Base-by-base conservation (phyloP, 2,113 vertebrate genomes). In the Sialia sialis region DNA sequence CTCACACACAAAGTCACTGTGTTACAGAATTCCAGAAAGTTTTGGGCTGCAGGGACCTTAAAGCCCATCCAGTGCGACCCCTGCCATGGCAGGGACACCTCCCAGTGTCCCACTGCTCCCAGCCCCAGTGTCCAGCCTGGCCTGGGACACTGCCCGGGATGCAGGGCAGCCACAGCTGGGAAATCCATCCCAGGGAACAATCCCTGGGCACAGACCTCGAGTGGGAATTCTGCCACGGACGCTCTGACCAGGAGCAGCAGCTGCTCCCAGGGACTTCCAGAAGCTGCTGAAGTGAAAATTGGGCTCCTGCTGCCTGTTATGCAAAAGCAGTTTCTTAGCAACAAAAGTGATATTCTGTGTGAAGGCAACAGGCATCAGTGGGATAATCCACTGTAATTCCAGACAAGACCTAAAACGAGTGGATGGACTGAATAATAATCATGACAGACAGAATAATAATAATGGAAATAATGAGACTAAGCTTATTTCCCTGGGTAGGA, bases 261-360 rank as follows among this genome's bases (percentile, higher is more conserved):
- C 94, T 92, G 82, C 83, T 87, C 87, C 75, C 6, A 1, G 21
- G 14, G 72, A 39, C 78, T 94, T 27, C 32, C 6, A 64, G 48
- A 44, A 83, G 87, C 93, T 90, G 92, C 87, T 10, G 52, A 32
- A 58, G 83, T 11, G 52, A 68, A 87, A 77, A 84, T 32, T 2
- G 26, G 87, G 78, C 90, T 87, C 74, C 66, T 7, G 22, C 72
- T 92, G 93, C 39, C 86, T 90, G 70, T 87, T 89, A 64, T 82
- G 91, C 87, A 94, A 77, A 94, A 93, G 84, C 94, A 90, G 94
- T 97, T 94, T 59, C 95, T 97, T 95, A 96, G 96, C 96, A 95
- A 97, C 96, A 94, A 93, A 95, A 89, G 34, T 13, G 16, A 89
- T 62, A 39, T 94, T 80, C 46, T 29, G 49, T 16, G 58, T 18